phyloP scores from a whole-genome alignment of 2,113 vertebrate species.

The Falcunculus frontatus region DNA sequence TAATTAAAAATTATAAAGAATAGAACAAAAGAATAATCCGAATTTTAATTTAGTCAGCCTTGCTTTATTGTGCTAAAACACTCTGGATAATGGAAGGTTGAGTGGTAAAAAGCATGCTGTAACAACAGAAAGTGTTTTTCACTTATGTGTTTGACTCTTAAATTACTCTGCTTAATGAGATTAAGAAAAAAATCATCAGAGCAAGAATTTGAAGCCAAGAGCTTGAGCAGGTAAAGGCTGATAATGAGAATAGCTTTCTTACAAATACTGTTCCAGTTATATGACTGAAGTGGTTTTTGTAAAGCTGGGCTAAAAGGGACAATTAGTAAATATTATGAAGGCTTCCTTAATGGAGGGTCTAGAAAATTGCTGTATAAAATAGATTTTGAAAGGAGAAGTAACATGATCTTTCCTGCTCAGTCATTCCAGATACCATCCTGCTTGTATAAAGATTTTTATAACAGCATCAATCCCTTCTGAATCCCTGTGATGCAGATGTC shows the following conservation, averaged over 20 bases:
- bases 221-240: constrained; percentile 3
- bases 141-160: not conserved
- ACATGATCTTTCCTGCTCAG: not conserved
- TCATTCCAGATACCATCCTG: not conserved
- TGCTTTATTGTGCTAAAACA: not conserved
- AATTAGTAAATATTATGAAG: constrained; percentile 35
- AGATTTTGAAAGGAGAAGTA: constrained; percentile 2
- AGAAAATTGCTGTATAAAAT: constrained; percentile 6
- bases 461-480: not conserved
- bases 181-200: not conserved
- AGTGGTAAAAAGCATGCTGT: not conserved
- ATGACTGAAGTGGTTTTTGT: constrained; percentile 5
- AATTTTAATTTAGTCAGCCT: not conserved
- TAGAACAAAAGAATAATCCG: not conserved
- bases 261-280: not conserved
- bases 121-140: constrained; percentile 1
- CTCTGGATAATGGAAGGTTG: not conserved
- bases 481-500: not conserved
- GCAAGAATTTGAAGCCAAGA: not conserved
- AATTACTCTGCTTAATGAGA: constrained; percentile 16
- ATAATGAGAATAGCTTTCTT: not conserved
- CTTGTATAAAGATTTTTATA: not conserved
- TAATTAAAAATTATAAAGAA: not conserved
- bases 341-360: not conserved
- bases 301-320: not conserved